Base-by-base conservation (phyloP, 2,113 vertebrate species). In the Suncus etruscus region DNA sequence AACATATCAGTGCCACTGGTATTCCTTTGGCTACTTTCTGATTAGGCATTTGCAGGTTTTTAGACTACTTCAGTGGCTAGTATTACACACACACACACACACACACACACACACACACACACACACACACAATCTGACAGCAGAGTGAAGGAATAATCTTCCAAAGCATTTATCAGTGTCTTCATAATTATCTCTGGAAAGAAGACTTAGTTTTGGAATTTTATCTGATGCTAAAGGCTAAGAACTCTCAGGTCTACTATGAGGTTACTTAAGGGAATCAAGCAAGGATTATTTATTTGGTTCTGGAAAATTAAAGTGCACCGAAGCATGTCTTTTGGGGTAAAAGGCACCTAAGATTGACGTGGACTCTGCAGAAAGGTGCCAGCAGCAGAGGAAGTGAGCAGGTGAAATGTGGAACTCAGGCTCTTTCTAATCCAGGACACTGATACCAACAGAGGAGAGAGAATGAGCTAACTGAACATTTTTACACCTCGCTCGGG, bases 291-390 rank as follows among this genome's bases (percentile, higher is more conserved):
- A 90, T 78, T 89, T 90, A 94, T 94, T 94, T 89, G 90, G 69
- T 58, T 66, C 15, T 72, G 80, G 68, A 91, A 95, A 97, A 94
- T 94, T 95, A 93, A 95, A 96, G 96, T 94, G 95, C 93, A 91
- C 88, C 0, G 45, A 95, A 94, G 95, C 93, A 94, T 95, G 73
- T 27, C 83, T 83, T 94, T 93, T 27, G 80, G 93, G 86, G 91
- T 79, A 89, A 82, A 90, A 92, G 83, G 83, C 54, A 94, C 22
- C 83, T 27, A 90, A 93, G 90, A 91, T 89, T 91, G 93, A 93
- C 50, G 0, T 81, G 65, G 86, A 87, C 76, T 95, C 85, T 54
- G 86, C 20, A 85, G 86, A 89, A 83, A 74, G 86, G 87, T 66
- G 63, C 79, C 63, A 86, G 81, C 54, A 88, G 87, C 66, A 89